These are phyloP conservation scores for Diarsia dahlii DNA, from an alignment of 2,888 invertebrate genomes.

Conservation along the genomic window DNA sequence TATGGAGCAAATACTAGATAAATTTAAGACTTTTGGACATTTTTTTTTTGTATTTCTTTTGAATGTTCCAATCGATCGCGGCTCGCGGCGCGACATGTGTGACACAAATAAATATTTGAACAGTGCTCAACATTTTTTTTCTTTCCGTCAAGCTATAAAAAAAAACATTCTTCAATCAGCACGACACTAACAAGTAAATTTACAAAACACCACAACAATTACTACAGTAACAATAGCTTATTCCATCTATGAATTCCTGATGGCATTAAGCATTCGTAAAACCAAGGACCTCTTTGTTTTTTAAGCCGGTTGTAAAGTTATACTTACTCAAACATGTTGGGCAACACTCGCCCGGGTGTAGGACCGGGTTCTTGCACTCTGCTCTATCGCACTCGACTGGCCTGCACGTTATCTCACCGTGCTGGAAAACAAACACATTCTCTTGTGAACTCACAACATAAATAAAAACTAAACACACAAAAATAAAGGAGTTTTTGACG, in stretches of 20 bases:
- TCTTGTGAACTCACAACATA: background rate
- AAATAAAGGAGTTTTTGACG: background rate
- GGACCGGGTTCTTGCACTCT: constrained; percentile 95
- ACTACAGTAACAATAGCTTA: background rate
- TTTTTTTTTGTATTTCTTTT: too few relatives aligned
- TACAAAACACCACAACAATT: background rate
- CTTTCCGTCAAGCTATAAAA: background rate
- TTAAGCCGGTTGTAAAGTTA: background rate
- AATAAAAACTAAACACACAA: background rate
- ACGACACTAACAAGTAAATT: background rate
- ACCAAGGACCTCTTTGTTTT: background rate
- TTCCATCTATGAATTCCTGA: background rate
- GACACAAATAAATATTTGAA: background rate
- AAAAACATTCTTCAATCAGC: background rate
- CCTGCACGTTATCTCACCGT: constrained; percentile 96
- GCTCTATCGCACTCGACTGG: constrained; percentile 95
- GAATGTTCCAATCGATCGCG: too few relatives aligned
- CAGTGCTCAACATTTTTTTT: background rate
- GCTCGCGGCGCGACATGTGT: background rate
- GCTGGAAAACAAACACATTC: constrained; percentile 88
- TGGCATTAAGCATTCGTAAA: background rate
- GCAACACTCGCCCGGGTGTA: constrained; percentile 95
- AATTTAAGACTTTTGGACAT: too few relatives aligned
- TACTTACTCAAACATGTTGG: constrained; percentile 96
- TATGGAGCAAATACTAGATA: too few relatives aligned